Percentiles rank a stretch among this genome's conserved stretches.
These are phyloP conservation scores for Hydriomena furcata DNA, from an alignment of 2,888 invertebrate species.

Conservation along the genomic window DNA sequence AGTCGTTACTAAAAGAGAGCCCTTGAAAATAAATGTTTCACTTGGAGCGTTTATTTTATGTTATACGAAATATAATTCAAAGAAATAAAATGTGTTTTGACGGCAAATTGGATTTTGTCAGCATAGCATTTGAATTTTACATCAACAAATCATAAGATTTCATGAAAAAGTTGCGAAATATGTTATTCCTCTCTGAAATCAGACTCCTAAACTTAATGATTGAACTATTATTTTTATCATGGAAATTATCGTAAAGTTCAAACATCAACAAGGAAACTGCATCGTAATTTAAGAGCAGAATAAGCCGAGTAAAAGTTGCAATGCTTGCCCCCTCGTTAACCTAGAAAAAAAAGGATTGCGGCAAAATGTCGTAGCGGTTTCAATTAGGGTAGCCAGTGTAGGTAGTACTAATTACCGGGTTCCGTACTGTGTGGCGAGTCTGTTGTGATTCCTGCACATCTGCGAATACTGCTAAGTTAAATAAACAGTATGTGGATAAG, in stretches of 20 bases:
- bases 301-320: conserved; percentile 14
- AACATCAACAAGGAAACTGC: background rate
- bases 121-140: conserved; percentile 10
- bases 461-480: conserved; percentile 17
- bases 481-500: background rate
- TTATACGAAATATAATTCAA: conserved; percentile 60
- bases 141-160: background rate
- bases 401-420: conserved; percentile 51
- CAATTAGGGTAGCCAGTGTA: conserved; percentile 55
- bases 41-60: conserved; percentile 69
- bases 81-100: conserved; percentile 66
- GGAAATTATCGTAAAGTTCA: too few relatives aligned
- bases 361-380: conserved; percentile 61
- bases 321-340: conserved; percentile 49
- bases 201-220: too few relatives aligned
- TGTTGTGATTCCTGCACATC: conserved; percentile 18
- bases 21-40: conserved; percentile 63
- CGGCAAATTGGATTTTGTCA: conserved; percentile 31
- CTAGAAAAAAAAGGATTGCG: conserved; percentile 45
- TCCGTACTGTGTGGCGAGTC: conserved; percentile 17
- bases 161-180: too few relatives aligned
- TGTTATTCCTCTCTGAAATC: too few relatives aligned
- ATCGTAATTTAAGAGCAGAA: conserved; percentile 11
- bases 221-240: too few relatives aligned
- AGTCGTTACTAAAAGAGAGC: conserved; percentile 68